phyloP scores from a whole-genome alignment of 2,888 invertebrate species.

The Caenorhabditis angaria region DNA sequence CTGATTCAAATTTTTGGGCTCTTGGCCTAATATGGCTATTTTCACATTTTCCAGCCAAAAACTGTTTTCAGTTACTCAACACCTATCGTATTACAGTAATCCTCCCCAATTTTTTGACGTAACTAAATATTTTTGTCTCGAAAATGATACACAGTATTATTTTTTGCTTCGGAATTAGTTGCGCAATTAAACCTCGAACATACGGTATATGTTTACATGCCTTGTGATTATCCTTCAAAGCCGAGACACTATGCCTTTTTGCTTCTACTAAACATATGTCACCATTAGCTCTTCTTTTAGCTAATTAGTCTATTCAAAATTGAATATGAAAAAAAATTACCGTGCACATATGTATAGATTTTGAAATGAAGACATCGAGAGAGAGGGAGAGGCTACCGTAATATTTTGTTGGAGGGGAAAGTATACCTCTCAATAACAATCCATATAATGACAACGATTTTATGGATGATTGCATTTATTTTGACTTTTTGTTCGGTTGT shows the following conservation, averaged over 20 bases:
- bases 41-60: no score
- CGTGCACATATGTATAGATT: no score
- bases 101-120: not conserved
- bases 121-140: not conserved
- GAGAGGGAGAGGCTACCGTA: no score
- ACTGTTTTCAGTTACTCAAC: no score
- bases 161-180: not conserved
- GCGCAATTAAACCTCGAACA: not conserved
- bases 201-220: not conserved
- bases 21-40: no score
- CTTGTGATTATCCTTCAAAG: not conserved
- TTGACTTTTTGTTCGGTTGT: not conserved
- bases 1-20: no score
- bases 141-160: slow-evolving; percentile 3
- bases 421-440: not conserved
- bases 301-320: no score
- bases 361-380: no score
- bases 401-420: no score
- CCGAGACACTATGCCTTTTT: no score
- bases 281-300: no score
- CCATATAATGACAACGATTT: not conserved
- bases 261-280: not conserved
- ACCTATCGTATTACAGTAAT: not conserved
- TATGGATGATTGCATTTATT: not conserved
- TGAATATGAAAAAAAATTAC: no score